Base-by-base conservation (phyloP, 2,888 invertebrate species). In the Acrobasis repandana region DNA sequence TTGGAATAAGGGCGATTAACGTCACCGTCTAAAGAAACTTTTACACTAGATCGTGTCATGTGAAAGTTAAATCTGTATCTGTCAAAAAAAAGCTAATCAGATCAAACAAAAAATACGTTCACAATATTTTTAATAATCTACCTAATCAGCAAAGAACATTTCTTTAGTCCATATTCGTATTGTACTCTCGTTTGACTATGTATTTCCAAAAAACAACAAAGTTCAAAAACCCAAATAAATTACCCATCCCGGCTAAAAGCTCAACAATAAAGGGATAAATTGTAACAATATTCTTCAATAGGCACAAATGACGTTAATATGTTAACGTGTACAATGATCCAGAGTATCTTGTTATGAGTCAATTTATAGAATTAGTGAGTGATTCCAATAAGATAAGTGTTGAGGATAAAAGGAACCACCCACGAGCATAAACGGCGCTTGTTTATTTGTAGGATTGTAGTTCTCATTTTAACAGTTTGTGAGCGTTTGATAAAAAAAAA, bases 311-410 rank as follows among this genome's bases (percentile, higher is more conserved):
- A 76, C 67, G 70, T 69, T 73, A 72, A 76, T 69, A 69, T 67
- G 65, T 69, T 71, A 67, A 73, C 65, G 60, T 56, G 56, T 59
- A 66, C 75, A 76, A 76, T 72, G 66, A 61, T 67, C 62, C 66
- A 72, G 74, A 79, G 74, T 76, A 76, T 74, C 75, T 72, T 72
- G 77, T 79, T 74, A 80, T 70, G 71, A 68, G 73, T 68, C 73
- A 70, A 69, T 70, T 68, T 68, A 71, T 68, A 67, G 65, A 70
- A 70, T 71, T 65, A 74, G 74, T 69, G 73, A 69, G 67, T 70
- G 71, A 72, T 52, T 73, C 72, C 71, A 75, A 76, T 76, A 78
- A 77, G 77, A 83, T 67, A 69, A 76, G 72, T 70, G 66, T 76
- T 15, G 61, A 61, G 10, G 59, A 57, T 60, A 58, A 68, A 68